These are phyloP conservation scores for Dicaeum eximium DNA, from an alignment of 2,113 vertebrate species.

Conservation along the genomic window DNA sequence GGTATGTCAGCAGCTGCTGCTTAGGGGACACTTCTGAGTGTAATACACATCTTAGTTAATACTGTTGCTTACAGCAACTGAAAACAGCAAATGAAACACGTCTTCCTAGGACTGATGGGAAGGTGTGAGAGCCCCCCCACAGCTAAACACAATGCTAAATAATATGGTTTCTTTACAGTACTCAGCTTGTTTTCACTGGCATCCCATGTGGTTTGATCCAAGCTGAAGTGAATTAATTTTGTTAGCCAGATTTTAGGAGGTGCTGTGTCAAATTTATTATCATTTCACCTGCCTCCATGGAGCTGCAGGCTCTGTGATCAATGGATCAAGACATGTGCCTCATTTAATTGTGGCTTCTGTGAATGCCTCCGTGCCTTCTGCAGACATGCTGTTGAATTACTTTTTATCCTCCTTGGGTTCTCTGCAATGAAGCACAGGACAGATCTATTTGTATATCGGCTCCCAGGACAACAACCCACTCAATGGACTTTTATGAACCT, in stretches of 20 bases:
- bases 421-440: not conserved
- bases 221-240: constrained; percentile 22
- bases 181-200: not conserved
- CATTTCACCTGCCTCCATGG: not conserved
- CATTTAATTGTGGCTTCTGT: constrained; percentile 4
- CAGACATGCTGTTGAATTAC: not conserved
- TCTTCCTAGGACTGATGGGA: not conserved
- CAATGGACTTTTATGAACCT: not conserved
- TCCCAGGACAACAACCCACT: not conserved
- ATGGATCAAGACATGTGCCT: not conserved
- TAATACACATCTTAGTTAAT: not conserved
- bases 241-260: constrained; percentile 7
- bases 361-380: not conserved
- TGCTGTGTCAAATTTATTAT: constrained; percentile 28
- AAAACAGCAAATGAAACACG: not conserved
- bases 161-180: not conserved
- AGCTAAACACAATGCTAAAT: not conserved
- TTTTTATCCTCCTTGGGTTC: not conserved
- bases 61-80: not conserved
- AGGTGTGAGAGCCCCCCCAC: not conserved
- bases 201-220: not conserved
- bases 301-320: not conserved
- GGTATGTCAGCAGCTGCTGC: not conserved
- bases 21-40: not conserved
- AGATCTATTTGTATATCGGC: not conserved